phyloP scores from a whole-genome alignment of 2,113 vertebrate species.

The Gambusia affinis region DNA sequence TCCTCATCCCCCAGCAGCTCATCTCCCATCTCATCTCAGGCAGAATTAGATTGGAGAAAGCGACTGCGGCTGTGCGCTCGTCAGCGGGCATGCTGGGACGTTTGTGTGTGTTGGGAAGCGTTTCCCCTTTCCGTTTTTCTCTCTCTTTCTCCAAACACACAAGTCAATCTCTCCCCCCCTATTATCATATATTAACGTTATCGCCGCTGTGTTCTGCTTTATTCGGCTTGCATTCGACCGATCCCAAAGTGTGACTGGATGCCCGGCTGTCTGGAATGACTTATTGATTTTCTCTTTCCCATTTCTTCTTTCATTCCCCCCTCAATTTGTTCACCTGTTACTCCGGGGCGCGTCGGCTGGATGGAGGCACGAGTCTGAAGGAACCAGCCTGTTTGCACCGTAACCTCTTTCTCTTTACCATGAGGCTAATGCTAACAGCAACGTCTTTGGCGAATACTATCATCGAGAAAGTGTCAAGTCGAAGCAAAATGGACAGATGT shows the following conservation, averaged over 20 bases:
- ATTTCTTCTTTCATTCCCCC: slow-evolving; percentile 47
- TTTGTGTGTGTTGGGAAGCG: slow-evolving; percentile 7
- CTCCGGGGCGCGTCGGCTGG: slow-evolving; percentile 39
- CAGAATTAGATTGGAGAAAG: slow-evolving; percentile 70
- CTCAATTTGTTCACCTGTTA: slow-evolving; percentile 68
- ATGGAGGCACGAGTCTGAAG: slow-evolving; percentile 28
- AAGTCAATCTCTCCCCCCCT: slow-evolving; percentile 20
- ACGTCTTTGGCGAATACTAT: too few species aligned
- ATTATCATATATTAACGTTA: slow-evolving; percentile 63
- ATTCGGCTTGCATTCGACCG: slow-evolving; percentile 48
- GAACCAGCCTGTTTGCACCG: neutral
- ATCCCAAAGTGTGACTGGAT: slow-evolving; percentile 30
- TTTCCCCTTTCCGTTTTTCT: slow-evolving; percentile 14
- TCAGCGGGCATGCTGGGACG: neutral
- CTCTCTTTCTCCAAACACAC: slow-evolving; percentile 20
- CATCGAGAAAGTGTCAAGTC: too few species aligned
- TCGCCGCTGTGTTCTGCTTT: slow-evolving; percentile 41
- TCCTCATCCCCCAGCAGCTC: slow-evolving; percentile 52
- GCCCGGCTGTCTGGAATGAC: slow-evolving; percentile 62
- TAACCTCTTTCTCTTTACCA: neutral
- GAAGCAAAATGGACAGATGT: too few species aligned
- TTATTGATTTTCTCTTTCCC: slow-evolving; percentile 65
- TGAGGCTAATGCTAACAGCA: too few species aligned
- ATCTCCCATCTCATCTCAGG: slow-evolving; percentile 72
- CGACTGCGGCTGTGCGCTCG: slow-evolving; percentile 5